Evolutionary conservation across 2,113 vertebrate genomes (phyloP), one percentile per base, ranked within the genome.

Genomic region (Ramphastos sulfuratus): DNA sequence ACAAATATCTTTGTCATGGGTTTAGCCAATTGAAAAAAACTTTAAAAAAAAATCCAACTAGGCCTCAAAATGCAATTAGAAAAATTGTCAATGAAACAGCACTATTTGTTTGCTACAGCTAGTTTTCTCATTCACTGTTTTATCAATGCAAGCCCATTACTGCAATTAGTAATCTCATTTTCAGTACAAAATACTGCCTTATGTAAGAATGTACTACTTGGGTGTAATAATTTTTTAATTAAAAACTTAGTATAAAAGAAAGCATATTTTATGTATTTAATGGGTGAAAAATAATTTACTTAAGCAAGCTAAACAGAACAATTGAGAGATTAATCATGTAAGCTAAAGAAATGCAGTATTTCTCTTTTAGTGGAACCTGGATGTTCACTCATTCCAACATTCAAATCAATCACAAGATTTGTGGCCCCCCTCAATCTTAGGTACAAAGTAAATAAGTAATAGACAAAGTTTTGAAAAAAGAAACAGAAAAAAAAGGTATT

Each of bases 241-340:
- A 93, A 87, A 94, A 92, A 85, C 64, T 95, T 46, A 94, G 77
- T 65, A 91, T 77, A 35, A 96, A 93, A 96, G 13, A 85, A 82
- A 96, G 59, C 5, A 82, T 3, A 52, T 56, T 95, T 93, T 63
- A 94, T 54, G 4, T 31, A 93, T 65, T 81, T 80, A 90, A 90
- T 46, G 92, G 91, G 64, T 63, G 9, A 93, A 93, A 95, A 80
- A 74, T 31, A 78, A 82, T 18, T 70, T 17, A 71, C 33, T 44
- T 94, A 75, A 85, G 82, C 28, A 96, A 87, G 59, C 35, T 65
- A 93, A 94, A 84, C 90, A 73, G 27, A 91, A 88, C 61, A 90
- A 84, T 33, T 75, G 69, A 28, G 42, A 80, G 64, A 65, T 39
- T n/a, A 78, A 59, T 61, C 79, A n/a, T 23, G 12, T 27, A 76